Evolutionary conservation across 2,113 vertebrate species (phyloP).

Genomic region (Syngnathus floridae): DNA sequence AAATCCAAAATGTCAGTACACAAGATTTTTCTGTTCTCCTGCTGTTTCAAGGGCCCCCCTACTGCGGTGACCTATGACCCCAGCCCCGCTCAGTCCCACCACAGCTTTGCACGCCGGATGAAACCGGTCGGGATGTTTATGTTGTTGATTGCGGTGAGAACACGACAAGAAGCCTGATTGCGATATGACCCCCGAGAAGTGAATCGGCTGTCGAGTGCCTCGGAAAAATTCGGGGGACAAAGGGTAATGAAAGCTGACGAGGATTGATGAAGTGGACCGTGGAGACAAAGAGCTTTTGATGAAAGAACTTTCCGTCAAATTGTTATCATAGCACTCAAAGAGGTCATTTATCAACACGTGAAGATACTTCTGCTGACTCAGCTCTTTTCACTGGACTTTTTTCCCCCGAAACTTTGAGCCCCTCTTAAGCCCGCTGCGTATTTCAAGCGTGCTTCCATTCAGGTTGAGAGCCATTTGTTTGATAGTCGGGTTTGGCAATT

Average conservation of each 20-base stretch:
- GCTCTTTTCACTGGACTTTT: background rate
- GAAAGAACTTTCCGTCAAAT: constrained; percentile 1
- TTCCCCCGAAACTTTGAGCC: background rate
- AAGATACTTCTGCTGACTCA: background rate
- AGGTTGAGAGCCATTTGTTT: constrained; percentile 16
- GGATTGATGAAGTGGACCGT: constrained; percentile 8
- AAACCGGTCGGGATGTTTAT: background rate
- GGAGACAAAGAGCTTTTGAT: constrained; percentile 12
- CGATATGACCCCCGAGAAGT: background rate
- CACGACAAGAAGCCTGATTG: background rate
- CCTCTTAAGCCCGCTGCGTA: background rate
- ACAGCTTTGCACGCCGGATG: background rate
- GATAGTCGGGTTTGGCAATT: constrained; percentile 29
- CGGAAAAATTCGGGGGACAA: background rate
- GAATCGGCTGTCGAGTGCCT: background rate
- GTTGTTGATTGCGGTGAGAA: background rate
- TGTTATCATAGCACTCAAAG: background rate
- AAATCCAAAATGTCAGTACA: background rate
- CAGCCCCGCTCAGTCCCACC: background rate
- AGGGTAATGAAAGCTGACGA: constrained; percentile 5
- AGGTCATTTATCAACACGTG: background rate
- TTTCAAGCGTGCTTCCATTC: constrained; percentile 7
- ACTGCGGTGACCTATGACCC: background rate
- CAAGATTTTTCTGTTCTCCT: background rate
- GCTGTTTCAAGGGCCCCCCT: constrained; percentile 1